These are phyloP conservation scores for Corythoichthys intestinalis DNA, from an alignment of 2,113 vertebrate genomes.

Conservation along the genomic window DNA sequence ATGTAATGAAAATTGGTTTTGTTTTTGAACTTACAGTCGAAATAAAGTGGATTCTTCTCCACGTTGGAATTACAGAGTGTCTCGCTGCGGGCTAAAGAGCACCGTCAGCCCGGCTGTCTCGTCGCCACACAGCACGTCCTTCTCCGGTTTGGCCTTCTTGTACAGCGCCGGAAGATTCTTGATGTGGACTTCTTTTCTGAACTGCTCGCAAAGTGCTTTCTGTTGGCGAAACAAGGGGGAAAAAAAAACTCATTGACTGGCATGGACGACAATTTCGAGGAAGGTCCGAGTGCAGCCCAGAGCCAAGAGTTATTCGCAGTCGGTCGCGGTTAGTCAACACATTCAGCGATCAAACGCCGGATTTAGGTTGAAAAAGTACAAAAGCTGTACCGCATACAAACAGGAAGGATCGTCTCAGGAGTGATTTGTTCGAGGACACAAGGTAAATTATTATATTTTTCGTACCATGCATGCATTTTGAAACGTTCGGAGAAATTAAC, in stretches of 20 bases:
- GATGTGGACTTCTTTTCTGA: constrained; percentile 98
- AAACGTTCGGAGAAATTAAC: too few relatives aligned
- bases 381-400: too few relatives aligned
- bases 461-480: too few relatives aligned
- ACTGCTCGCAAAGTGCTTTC: constrained; percentile 95
- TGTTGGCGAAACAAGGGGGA: constrained; percentile 62
- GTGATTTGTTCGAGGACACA: too few relatives aligned
- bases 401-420: too few relatives aligned
- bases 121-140: constrained; percentile 76
- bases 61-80: constrained; percentile 34
- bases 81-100: constrained; percentile 72
- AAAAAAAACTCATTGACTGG: constrained; percentile 10
- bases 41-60: constrained; percentile 4
- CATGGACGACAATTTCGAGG: neutral
- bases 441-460: too few relatives aligned
- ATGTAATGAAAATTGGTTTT: neutral
- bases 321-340: too few relatives aligned
- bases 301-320: neutral
- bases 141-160: constrained; percentile 84
- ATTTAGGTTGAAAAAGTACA: too few relatives aligned
- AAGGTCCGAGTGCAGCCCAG: constrained; percentile 28
- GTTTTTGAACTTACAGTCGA: neutral
- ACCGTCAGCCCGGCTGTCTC: constrained; percentile 71
- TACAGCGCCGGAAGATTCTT: constrained; percentile 95
- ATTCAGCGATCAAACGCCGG: too few relatives aligned